A percentile compares a stretch with the other conserved stretches of the same genome.
phyloP scores from a whole-genome alignment of 2,888 invertebrate species.

The Villa cingulata region DNA sequence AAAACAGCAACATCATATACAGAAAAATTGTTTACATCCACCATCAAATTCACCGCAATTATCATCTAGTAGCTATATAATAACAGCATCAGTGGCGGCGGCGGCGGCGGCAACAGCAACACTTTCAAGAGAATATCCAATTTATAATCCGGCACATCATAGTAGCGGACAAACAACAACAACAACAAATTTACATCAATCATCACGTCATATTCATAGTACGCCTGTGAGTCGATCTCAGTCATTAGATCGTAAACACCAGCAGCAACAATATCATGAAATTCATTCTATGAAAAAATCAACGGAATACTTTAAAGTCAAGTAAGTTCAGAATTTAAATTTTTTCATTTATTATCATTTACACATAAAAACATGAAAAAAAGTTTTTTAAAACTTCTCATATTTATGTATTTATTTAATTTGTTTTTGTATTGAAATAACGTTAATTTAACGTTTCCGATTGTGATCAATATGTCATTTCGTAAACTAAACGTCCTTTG shows the following conservation, averaged over 20 bases:
- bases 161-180: background rate
- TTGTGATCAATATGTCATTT: too few relatives aligned
- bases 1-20: slow-evolving; percentile 11
- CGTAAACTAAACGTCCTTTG: too few relatives aligned
- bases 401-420: too few relatives aligned
- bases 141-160: slow-evolving; percentile 18
- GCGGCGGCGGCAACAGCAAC: too few relatives aligned
- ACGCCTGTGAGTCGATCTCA: slow-evolving; percentile 28
- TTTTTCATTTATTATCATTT: too few relatives aligned
- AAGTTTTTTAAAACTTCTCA: too few relatives aligned
- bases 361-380: background rate
- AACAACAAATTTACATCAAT: slow-evolving; percentile 10
- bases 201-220: slow-evolving; percentile 23
- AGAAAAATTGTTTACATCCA: slow-evolving; percentile 2
- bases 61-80: slow-evolving; percentile 4
- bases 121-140: slow-evolving; percentile 19
- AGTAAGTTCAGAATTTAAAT: slow-evolving; percentile 20
- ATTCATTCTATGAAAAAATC: slow-evolving; percentile 11
- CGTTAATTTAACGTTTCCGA: too few relatives aligned
- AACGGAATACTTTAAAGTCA: slow-evolving; percentile 25
- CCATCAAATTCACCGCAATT: slow-evolving; percentile 1
- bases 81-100: slow-evolving; percentile 1
- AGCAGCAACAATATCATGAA: slow-evolving; percentile 20
- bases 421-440: too few relatives aligned
- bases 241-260: slow-evolving; percentile 30